These are phyloP conservation scores for Microplitis deprimator DNA, from an alignment of 2,888 invertebrate species.

Conservation along the genomic window DNA sequence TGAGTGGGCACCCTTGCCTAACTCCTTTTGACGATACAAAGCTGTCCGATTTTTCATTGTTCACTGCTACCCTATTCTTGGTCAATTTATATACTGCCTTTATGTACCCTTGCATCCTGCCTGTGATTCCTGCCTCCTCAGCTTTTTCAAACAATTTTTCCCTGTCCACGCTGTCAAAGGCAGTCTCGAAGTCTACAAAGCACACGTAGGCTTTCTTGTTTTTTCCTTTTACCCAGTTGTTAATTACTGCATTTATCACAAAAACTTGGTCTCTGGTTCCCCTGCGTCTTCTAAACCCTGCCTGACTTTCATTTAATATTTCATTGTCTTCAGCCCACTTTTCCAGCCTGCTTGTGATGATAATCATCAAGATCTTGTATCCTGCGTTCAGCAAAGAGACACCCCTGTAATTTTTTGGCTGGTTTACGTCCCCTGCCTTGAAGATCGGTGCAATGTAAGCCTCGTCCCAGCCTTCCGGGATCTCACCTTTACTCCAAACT, in stretches of 20 bases:
- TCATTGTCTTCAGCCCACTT: constrained; percentile 34
- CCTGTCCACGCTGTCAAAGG: constrained; percentile 45
- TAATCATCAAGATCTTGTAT: constrained; percentile 7
- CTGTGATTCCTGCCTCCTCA: constrained; percentile 28
- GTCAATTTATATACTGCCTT: constrained; percentile 36
- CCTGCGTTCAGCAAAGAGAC: constrained; percentile 16
- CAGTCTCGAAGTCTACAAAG: constrained; percentile 43
- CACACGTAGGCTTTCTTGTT: constrained; percentile 20
- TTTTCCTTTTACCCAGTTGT: constrained; percentile 22
- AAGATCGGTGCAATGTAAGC: too few relatives aligned
- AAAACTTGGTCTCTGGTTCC: constrained; percentile 44
- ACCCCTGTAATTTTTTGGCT: too few relatives aligned
- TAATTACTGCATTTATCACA: constrained; percentile 27
- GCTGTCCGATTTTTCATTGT: constrained; percentile 34
- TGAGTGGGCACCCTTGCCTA: constrained; percentile 46
- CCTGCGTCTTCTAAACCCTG: constrained; percentile 38
- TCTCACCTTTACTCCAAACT: too few relatives aligned
- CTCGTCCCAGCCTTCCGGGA: too few relatives aligned
- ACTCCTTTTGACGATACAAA: constrained; percentile 40
- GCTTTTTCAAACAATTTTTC: constrained; percentile 35
- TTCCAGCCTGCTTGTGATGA: constrained; percentile 4
- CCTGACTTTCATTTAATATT: constrained; percentile 39
- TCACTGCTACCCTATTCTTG: constrained; percentile 27
- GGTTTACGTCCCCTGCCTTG: too few relatives aligned
- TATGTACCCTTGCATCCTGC: constrained; percentile 36